Conservation (phyloP, 1,140 invertebrate genomes). For the Bombus pascuorum region DNA sequence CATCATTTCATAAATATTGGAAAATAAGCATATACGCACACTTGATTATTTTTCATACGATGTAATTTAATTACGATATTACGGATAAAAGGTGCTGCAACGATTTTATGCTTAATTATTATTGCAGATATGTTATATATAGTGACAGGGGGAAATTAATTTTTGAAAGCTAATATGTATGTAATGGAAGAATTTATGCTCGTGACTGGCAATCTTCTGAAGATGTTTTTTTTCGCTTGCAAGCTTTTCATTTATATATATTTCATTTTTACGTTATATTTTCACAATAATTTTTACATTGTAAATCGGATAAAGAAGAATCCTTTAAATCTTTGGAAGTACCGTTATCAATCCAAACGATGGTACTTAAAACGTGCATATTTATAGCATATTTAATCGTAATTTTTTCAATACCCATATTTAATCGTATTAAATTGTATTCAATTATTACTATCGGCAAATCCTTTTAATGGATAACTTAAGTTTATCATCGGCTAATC, state of each 20-base stretch:
- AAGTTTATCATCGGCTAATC: no score
- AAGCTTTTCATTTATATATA: no score
- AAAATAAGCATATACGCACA: background rate
- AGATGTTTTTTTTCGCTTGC: background rate
- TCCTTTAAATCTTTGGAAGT: no score
- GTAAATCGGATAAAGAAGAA: no score
- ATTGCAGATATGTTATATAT: background rate
- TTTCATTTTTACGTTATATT: background rate
- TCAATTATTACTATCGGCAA: no score
- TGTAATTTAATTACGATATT: slow-evolving; percentile 1
- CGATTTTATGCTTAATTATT: slow-evolving; percentile 3
- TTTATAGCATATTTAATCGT: no score
- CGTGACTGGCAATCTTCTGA: background rate
- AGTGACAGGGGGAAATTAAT: background rate
- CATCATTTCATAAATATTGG: background rate
- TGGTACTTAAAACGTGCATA: no score
- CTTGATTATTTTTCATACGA: slow-evolving; percentile 1
- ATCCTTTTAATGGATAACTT: no score
- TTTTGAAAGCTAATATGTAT: background rate
- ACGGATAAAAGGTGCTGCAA: background rate
- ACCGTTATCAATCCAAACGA: no score
- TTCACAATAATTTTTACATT: background rate
- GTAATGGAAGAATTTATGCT: no score
- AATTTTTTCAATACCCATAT: no score
- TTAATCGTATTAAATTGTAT: no score